These are phyloP conservation scores for Zingel zingel DNA, from an alignment of 2,113 vertebrate genomes.

Conservation along the genomic window DNA sequence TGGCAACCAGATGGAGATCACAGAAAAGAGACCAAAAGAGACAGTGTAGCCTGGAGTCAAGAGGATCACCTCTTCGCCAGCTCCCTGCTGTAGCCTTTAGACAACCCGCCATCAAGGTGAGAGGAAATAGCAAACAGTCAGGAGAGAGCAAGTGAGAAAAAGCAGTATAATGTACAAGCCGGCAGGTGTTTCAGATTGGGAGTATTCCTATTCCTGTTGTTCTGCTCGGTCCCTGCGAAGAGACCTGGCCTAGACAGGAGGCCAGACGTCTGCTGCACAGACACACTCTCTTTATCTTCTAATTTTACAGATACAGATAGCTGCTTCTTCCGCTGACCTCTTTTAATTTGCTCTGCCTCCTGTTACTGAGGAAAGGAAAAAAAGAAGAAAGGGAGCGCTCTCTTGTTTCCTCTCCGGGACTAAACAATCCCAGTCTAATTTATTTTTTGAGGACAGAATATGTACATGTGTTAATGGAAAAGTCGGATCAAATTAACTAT, in stretches of 20 bases:
- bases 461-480: conserved; percentile 86
- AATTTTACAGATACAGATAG: conserved; percentile 83
- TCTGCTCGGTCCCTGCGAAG: conserved; percentile 50
- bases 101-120: conserved; percentile 69
- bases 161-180: conserved; percentile 64
- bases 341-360: conserved; percentile 82
- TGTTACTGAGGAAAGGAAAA: conserved; percentile 48
- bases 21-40: conserved; percentile 49
- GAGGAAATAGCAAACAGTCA: conserved; percentile 66
- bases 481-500: conserved; percentile 86
- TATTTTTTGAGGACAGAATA: conserved; percentile 87
- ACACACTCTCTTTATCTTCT: conserved; percentile 44
- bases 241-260: conserved; percentile 71
- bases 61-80: conserved; percentile 69
- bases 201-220: conserved; percentile 56
- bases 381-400: conserved; percentile 34
- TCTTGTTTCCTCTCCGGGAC: conserved; percentile 84
- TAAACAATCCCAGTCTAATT: conserved; percentile 89
- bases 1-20: conserved; percentile 68
- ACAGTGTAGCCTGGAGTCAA: conserved; percentile 68
- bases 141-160: conserved; percentile 50
- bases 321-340: conserved; percentile 84
- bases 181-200: conserved; percentile 65
- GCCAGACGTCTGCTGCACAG: conserved; percentile 70
- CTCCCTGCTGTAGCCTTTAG: conserved; percentile 66